Evolutionary conservation across 2,113 vertebrate genomes (phyloP), one percentile per base, ranked within the genome.

Genomic region (Chrysochloris asiatica): DNA sequence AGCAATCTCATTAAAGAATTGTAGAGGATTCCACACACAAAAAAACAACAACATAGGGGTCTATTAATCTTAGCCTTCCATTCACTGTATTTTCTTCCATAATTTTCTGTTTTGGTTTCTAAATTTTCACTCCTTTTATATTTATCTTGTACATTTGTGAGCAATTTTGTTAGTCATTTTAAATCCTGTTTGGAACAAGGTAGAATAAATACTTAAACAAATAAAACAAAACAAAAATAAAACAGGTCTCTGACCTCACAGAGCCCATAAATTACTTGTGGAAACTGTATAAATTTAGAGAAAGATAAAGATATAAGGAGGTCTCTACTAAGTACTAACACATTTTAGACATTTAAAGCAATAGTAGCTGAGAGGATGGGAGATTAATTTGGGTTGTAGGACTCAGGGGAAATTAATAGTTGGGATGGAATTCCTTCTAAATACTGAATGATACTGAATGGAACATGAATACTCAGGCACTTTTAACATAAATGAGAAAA

Each of bases 341-440:
- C 9, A 67, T 33, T 86, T 71, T 72, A 77, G 47, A 83, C 47
- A 78, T 86, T 81, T 93, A 94, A 86, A 90, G 43, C 38, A 90
- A 78, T 88, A 81, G 33, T 69, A 82, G 52, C 33, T 93, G 61
- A 72, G 52, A 86, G 48, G 54, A 90, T 81, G 16, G 71, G 45
- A 93, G 72, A 91, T 87, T 94, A 80, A 92, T 76, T 47, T 88
- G 52, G n/a, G 30, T 90, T 94, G 83, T 77, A 86, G 77, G 77
- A 92, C 86, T 86, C 83, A 59, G 21, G 76, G 79, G 65, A 94
- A 93, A 94, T 93, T 69, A 92, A 92, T 54, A 92, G 43, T 36
- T 84, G 43, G 30, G 36, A 90, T 89, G 54, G 28, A 69, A 91
- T 95, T 78, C 1, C 22, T 83, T 65, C 69, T 90, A 86, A 92